These are phyloP conservation scores for Furcifer pardalis DNA, from an alignment of 2,797 vertebrate species.

Conservation along the genomic window DNA sequence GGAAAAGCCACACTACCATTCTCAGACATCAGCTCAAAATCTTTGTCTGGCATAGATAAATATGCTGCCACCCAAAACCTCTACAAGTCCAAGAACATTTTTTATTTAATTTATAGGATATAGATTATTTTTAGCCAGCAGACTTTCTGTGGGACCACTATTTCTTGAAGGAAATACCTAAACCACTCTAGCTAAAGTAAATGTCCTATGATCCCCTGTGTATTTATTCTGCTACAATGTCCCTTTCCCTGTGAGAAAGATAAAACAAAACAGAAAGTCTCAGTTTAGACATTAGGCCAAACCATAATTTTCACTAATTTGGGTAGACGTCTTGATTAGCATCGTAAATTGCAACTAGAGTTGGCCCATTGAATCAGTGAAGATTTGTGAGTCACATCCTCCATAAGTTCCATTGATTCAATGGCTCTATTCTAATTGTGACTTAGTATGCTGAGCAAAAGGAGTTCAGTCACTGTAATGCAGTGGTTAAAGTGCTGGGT, in stretches of 20 bases:
- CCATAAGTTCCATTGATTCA: no score
- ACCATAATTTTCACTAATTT: not conserved
- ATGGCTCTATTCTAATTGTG: no score
- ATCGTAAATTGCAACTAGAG: no score
- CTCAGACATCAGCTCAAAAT: not conserved
- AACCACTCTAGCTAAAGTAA: conserved; percentile 47
- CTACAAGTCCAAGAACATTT: conserved; percentile 48
- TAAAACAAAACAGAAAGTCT: not conserved
- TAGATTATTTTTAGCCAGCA: conserved; percentile 72
- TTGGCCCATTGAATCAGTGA: no score
- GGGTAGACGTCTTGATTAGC: not conserved
- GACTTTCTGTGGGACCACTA: conserved; percentile 55
- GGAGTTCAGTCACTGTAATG: no score
- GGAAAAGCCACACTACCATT: not conserved
- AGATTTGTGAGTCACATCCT: no score
- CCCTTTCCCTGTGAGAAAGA: not conserved
- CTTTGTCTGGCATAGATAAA: conserved; percentile 54
- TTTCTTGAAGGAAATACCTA: conserved; percentile 53
- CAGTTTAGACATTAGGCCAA: not conserved
- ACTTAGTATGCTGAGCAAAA: no score
- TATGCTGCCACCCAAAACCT: conserved; percentile 30
- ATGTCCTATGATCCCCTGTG: not conserved
- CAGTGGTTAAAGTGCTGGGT: no score
- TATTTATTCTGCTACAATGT: not conserved
- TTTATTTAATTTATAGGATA: conserved; percentile 74